Evolutionary conservation across 2,888 invertebrate species (phyloP), one percentile per base, ranked within the genome.

Genomic region (Drosophila phalerata): DNA sequence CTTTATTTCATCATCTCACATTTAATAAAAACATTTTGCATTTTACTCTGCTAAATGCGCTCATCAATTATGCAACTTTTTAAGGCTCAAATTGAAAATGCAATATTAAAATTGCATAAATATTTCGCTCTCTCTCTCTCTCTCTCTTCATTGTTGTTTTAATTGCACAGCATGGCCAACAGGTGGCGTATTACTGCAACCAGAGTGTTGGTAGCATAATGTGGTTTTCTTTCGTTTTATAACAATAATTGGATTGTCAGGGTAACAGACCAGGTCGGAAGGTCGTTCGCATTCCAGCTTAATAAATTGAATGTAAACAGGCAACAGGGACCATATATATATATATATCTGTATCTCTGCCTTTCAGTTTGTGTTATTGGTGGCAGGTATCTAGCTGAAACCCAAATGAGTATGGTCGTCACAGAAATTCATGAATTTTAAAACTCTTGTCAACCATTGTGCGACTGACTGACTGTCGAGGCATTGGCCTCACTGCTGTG

Each of bases 391-490:
- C 13, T 10, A 37, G 28, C 30, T 30, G 28, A 17, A 4, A n/a
- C 9, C 45, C 8, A 38, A 57, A 42, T 43, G 49, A 19, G 38
- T 2, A 19, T 55, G 52, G 45, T 52, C 22, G 32, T 32, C 60
- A 73, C 62, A 55, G 80, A 76, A 70, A 89, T 68, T 88, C 83
- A 89, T 84, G 88, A 87, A 89, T 84, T 84, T 84, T 82, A 88
- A 81, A 89, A 85, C 68, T 60, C 63, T 65, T 62, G 65, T 65
- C 45, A 53, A 30, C 55, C 51, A 22, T 58, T 53, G 69, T 37
- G 56, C 15, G 30, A 25, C 48, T 43, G 56, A 65, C 38, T 13
- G 30, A 25, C 48, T 43, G 56, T 73, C 38, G 43, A 42, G 65
- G 38, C 57, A 55, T 40, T 52, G 28, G 10, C 42, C 49, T 38